A percentile compares a stretch with the other conserved stretches of the same genome.
Evolutionary conservation across 2,888 invertebrate genomes (phyloP).

Genomic region (Celastrina argiolus): DNA sequence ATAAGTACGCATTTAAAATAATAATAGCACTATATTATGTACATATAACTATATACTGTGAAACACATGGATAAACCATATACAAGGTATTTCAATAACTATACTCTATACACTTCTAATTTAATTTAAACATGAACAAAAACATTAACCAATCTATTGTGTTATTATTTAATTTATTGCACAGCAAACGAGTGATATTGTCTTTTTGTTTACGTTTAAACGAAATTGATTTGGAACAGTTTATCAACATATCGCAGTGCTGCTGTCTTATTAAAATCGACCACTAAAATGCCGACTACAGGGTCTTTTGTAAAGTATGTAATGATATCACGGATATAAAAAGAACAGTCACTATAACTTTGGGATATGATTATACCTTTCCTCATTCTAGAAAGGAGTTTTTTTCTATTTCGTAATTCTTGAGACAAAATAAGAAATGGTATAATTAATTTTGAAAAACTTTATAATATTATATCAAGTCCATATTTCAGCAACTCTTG

Average conservation of each 20-base stretch:
- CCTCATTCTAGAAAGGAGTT: no score
- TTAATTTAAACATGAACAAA: no score
- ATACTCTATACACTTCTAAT: background rate
- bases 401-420: no score
- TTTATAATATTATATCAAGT: no score
- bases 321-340: no score
- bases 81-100: background rate
- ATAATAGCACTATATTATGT: background rate
- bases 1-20: slow-evolving; percentile 13
- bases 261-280: background rate
- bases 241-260: background rate
- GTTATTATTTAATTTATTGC: no score
- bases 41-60: background rate
- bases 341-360: no score
- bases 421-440: no score
- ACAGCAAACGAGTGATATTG: background rate
- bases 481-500: no score
- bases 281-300: background rate
- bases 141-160: no score
- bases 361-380: no score
- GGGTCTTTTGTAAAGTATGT: background rate
- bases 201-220: background rate
- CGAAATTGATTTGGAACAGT: background rate
- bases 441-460: no score
- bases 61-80: background rate